These are phyloP conservation scores for Gymnothorax javanicus DNA, from an alignment of 2,797 vertebrate species.

Conservation along the genomic window DNA sequence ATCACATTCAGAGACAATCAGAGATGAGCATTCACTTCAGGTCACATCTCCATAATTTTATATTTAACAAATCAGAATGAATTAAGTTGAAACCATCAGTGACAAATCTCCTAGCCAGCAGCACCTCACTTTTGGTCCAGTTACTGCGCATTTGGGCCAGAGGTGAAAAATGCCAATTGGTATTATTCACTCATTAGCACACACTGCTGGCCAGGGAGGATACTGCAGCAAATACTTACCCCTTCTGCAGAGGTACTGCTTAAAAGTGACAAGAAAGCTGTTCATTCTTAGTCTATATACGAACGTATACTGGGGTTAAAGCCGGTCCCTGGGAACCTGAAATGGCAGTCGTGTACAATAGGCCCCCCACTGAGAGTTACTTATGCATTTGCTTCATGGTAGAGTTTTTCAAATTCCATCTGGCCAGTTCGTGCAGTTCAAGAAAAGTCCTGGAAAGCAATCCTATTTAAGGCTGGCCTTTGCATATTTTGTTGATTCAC, in stretches of 20 bases:
- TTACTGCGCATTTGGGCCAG: background rate
- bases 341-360: background rate
- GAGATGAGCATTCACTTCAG: background rate
- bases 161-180: background rate
- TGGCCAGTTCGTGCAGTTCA: background rate
- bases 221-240: background rate
- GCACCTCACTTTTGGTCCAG: background rate
- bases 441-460: background rate
- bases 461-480: background rate
- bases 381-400: background rate
- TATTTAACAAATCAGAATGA: background rate
- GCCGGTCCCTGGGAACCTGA: background rate
- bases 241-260: background rate
- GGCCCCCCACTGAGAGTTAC: background rate
- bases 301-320: background rate
- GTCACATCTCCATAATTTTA: background rate
- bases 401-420: background rate
- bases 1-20: background rate
- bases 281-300: background rate
- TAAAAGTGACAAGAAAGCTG: background rate
- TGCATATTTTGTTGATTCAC: background rate
- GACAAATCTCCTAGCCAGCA: background rate
- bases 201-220: background rate
- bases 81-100: constrained; percentile 1
- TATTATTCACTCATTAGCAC: constrained; percentile 4